Conservation (phyloP, 2,797 vertebrate genomes). For the Schizopygopsis malacanthus region DNA sequence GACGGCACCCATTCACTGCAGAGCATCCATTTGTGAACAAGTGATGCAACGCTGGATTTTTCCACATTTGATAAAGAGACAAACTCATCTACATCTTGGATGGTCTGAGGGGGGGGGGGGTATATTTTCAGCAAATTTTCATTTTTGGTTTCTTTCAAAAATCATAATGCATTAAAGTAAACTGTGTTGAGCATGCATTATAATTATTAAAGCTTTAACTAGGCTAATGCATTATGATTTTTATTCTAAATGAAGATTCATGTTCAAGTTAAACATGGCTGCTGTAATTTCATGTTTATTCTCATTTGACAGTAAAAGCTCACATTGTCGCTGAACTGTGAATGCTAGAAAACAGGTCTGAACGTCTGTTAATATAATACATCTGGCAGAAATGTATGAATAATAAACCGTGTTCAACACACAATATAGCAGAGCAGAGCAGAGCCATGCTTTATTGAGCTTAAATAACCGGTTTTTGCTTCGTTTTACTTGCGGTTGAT, state of each 20-base stretch:
- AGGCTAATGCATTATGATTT: background rate
- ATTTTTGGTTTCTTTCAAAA: background rate
- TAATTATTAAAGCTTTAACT: background rate
- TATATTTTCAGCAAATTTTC: background rate
- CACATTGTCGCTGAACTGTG: constrained; percentile 24
- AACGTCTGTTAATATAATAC: constrained; percentile 50
- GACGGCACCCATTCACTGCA: background rate
- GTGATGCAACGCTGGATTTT: background rate
- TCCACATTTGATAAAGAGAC: background rate
- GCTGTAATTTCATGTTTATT: constrained; percentile 22
- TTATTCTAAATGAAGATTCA: background rate
- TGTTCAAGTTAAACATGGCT: background rate
- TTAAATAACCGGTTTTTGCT: constrained; percentile 52
- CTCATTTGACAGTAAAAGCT: constrained; percentile 41
- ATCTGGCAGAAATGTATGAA: constrained; percentile 48
- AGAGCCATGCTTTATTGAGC: constrained; percentile 53
- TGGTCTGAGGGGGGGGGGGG: background rate
- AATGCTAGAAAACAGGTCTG: constrained; percentile 28
- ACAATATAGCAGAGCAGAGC: constrained; percentile 3
- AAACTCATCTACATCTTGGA: background rate
- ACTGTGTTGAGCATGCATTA: background rate
- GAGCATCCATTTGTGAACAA: background rate
- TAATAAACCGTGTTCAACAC: constrained; percentile 60
- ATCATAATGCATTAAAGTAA: background rate
- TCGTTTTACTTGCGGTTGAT: constrained; percentile 51